Conservation (phyloP, 2,888 invertebrate species). For the Caenorhabditis japonica region DNA sequence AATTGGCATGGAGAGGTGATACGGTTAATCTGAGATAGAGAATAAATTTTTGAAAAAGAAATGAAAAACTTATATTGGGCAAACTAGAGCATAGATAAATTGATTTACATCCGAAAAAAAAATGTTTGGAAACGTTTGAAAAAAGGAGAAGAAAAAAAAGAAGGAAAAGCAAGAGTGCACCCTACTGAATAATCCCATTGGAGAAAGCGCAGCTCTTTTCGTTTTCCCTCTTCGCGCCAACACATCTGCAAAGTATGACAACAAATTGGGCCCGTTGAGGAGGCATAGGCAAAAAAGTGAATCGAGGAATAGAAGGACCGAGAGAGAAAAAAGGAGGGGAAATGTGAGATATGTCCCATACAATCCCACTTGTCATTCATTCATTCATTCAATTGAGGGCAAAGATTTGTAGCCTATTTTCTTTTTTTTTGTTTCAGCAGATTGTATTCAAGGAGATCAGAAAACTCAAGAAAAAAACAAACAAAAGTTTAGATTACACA, state of each 20-base stretch:
- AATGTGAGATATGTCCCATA: slow-evolving; percentile 35
- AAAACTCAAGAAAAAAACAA: no score
- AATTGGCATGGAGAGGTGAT: slow-evolving; percentile 5
- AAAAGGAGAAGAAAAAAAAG: slow-evolving; percentile 5
- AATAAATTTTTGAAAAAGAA: no score
- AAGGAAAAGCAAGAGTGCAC: slow-evolving; percentile 35
- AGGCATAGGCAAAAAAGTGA: slow-evolving; percentile 6
- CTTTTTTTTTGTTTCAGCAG: no score
- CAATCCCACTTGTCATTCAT: neutral
- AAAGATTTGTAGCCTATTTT: no score
- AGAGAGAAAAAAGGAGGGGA: slow-evolving; percentile 14
- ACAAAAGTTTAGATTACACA: slow-evolving; percentile 26
- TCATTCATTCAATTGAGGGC: no score
- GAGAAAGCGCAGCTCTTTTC: slow-evolving; percentile 26
- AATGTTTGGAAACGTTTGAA: slow-evolving; percentile 2
- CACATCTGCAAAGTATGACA: slow-evolving; percentile 46
- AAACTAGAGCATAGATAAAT: no score
- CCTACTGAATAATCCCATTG: slow-evolving; percentile 44
- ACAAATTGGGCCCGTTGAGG: slow-evolving; percentile 24
- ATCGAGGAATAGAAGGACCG: slow-evolving; percentile 12
- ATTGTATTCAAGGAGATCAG: no score
- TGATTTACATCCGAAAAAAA: slow-evolving; percentile 2
- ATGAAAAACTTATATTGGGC: slow-evolving; percentile 4
- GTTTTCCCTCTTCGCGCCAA: neutral
- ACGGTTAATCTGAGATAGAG: slow-evolving; percentile 3